Evolutionary conservation across 2,113 vertebrate genomes (phyloP).

Genomic region (Sardina pilchardus): DNA sequence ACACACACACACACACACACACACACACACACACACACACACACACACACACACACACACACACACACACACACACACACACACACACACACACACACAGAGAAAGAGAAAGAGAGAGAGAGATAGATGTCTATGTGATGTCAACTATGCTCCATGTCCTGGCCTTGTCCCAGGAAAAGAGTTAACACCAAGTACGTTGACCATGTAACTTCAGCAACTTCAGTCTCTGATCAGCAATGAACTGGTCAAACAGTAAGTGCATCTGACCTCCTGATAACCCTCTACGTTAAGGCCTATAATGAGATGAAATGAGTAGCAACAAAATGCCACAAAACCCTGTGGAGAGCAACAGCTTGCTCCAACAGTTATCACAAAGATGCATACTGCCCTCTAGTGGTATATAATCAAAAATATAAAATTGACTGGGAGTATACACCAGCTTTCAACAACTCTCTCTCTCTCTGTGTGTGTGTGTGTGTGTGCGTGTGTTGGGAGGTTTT

Average conservation of each 20-base stretch:
- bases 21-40: slow-evolving; percentile 10
- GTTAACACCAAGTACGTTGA: neutral
- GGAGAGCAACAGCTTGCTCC: neutral
- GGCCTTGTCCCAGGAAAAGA: too few relatives aligned
- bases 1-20: neutral
- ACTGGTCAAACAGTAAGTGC: neutral
- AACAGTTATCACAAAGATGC: neutral
- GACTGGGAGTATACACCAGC: neutral
- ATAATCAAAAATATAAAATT: neutral
- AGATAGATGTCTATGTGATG: too few relatives aligned
- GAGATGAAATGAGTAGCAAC: neutral
- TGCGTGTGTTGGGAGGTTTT: neutral
- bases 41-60: neutral
- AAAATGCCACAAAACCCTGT: neutral
- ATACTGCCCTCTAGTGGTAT: neutral
- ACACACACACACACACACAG: too few relatives aligned
- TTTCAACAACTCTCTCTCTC: neutral
- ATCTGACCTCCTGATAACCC: neutral
- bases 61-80: neutral
- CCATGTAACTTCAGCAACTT: neutral
- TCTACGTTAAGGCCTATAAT: neutral
- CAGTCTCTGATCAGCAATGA: neutral
- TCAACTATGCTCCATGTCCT: too few relatives aligned
- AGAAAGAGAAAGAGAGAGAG: neutral
- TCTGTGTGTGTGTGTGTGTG: neutral